Percentiles rank a stretch among this genome's conserved stretches.
Conservation (phyloP, 2,113 vertebrate genomes). For the Odocoileus virginianus region DNA sequence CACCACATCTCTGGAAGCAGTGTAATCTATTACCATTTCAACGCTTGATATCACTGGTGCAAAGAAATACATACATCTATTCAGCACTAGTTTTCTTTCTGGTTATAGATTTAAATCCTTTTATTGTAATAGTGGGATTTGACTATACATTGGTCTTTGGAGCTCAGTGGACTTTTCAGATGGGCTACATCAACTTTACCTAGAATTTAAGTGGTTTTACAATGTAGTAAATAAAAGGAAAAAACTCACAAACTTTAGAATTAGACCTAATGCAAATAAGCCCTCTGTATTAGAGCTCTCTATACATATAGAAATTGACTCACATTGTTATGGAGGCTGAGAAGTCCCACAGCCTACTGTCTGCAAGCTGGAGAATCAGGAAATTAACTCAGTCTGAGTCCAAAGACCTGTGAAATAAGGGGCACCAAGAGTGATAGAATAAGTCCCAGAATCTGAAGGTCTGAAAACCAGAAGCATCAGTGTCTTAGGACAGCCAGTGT, state of each 20-base stretch:
- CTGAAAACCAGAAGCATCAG: neutral
- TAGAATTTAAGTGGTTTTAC: neutral
- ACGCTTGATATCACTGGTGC: neutral
- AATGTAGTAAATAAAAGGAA: neutral
- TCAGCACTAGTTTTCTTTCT: neutral
- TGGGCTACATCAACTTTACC: neutral
- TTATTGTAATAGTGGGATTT: neutral
- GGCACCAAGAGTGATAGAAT: neutral
- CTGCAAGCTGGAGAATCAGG: neutral
- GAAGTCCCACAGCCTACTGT: neutral
- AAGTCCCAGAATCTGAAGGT: neutral
- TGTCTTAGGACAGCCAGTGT: neutral
- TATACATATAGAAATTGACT: neutral
- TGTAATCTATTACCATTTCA: slow-evolving; percentile 35
- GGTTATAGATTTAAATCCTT: slow-evolving; percentile 25
- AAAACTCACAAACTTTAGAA: neutral
- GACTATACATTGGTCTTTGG: neutral
- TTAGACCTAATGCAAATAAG: neutral
- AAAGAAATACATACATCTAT: neutral
- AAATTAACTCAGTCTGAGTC: neutral
- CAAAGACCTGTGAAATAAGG: neutral
- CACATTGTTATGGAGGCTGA: neutral
- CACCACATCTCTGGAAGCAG: neutral
- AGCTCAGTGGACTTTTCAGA: neutral
- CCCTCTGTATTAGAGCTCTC: neutral